Evolutionary conservation across 1,140 invertebrate species (phyloP).

Genomic region (Hydropsyche tenuis): DNA sequence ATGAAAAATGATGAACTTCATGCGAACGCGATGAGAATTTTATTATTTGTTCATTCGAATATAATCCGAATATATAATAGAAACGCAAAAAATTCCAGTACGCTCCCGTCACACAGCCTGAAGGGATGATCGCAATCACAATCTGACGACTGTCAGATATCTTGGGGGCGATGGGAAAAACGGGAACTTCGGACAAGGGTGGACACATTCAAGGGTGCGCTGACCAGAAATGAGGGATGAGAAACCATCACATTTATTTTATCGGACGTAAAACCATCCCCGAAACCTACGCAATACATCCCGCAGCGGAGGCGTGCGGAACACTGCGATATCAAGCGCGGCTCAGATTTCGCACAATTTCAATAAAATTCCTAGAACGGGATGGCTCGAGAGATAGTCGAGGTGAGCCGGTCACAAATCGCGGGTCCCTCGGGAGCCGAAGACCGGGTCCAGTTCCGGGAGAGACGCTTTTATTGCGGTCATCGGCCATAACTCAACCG

Average conservation of each 20-base stretch:
- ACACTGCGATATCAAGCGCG: neutral
- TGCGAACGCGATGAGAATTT: neutral
- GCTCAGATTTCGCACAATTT: neutral
- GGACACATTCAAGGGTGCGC: slow-evolving; percentile 21
- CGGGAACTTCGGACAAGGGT: slow-evolving; percentile 8
- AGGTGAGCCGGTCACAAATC: slow-evolving; percentile 37
- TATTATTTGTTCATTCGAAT: neutral
- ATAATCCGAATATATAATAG: neutral
- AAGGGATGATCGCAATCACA: slow-evolving; percentile 34
- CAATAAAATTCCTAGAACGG: no score
- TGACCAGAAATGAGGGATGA: slow-evolving; percentile 21
- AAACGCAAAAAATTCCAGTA: neutral
- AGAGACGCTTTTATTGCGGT: slow-evolving; percentile 40
- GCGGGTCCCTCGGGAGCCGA: slow-evolving; percentile 30
- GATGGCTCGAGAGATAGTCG: neutral
- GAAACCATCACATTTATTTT: slow-evolving; percentile 48
- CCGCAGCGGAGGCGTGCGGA: no score
- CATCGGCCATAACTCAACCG: slow-evolving; percentile 41
- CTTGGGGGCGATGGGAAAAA: neutral
- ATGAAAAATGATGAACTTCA: no score
- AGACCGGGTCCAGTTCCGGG: slow-evolving; percentile 32
- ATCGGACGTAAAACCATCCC: slow-evolving; percentile 40
- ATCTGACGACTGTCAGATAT: slow-evolving; percentile 26
- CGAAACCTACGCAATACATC: no score
- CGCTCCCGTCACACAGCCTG: slow-evolving; percentile 24